Percentiles rank a stretch among this genome's conserved stretches.
Conservation (phyloP, 2,888 invertebrate genomes). For the Cantharis rufa region DNA sequence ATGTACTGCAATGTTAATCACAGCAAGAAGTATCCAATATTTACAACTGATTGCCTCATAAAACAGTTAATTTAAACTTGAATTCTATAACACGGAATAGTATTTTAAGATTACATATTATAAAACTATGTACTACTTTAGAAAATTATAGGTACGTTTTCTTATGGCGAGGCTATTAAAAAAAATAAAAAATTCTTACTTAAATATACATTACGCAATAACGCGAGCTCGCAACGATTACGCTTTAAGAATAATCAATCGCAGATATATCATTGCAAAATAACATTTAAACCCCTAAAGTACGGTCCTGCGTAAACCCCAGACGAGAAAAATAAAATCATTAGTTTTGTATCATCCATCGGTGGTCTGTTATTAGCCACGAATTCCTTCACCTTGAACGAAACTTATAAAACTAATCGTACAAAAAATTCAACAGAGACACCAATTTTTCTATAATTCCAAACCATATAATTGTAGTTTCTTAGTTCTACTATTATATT, state of each 20-base stretch:
- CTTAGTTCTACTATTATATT: constrained; percentile 31
- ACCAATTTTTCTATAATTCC: constrained; percentile 36
- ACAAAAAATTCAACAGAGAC: constrained; percentile 33
- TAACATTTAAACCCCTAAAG: not conserved
- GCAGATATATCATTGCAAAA: not conserved
- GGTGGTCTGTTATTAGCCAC: constrained; percentile 35
- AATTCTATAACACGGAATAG: constrained; percentile 10
- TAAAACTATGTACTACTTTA: constrained; percentile 17
- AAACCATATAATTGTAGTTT: constrained; percentile 35
- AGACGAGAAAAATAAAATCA: constrained; percentile 25
- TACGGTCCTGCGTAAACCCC: not conserved
- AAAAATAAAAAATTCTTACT: not conserved
- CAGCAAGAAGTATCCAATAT: not conserved
- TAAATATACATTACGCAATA: not conserved
- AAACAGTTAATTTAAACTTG: constrained; percentile 19
- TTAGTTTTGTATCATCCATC: constrained; percentile 2
- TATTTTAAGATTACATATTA: constrained; percentile 13
- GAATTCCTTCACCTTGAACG: constrained; percentile 32
- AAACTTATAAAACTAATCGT: constrained; percentile 33
- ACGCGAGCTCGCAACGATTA: not conserved
- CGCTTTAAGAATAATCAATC: not conserved
- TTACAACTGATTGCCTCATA: constrained; percentile 14
- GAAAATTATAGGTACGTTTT: constrained; percentile 11
- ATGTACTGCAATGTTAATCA: not conserved
- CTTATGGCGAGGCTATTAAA: not conserved